A percentile compares a stretch with the other conserved stretches of the same genome.
phyloP scores from a whole-genome alignment of 2,888 invertebrate genomes.

The Microctonus hyperodae region DNA sequence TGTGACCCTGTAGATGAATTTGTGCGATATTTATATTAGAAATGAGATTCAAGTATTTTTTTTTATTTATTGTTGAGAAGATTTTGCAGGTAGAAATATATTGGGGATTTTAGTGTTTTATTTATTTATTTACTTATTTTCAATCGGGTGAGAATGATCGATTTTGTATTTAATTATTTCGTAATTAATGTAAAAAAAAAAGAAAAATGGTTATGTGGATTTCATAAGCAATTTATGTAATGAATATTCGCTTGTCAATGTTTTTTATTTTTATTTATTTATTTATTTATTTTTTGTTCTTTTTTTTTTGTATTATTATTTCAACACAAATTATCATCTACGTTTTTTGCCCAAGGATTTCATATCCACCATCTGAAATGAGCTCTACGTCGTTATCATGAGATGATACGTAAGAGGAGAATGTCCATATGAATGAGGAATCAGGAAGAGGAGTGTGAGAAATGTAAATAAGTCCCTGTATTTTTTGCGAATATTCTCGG shows the following conservation, averaged over 20 bases:
- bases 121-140: too few relatives aligned
- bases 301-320: too few relatives aligned
- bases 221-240: too few relatives aligned
- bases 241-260: neutral
- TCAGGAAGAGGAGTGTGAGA: neutral
- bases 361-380: constrained; percentile 26
- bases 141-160: too few relatives aligned
- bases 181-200: too few relatives aligned
- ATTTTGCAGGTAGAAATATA: neutral
- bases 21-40: neutral
- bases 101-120: too few relatives aligned
- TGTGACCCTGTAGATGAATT: neutral
- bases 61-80: too few relatives aligned
- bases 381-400: neutral
- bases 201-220: too few relatives aligned
- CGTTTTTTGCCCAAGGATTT: constrained; percentile 7
- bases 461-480: neutral
- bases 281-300: constrained; percentile 12
- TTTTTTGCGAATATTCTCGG: neutral
- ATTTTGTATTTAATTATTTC: too few relatives aligned
- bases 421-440: too few relatives aligned
- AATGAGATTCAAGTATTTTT: neutral
- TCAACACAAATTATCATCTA: too few relatives aligned
- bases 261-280: neutral
- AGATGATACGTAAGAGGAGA: neutral